phyloP scores from a whole-genome alignment of 2,888 invertebrate genomes.

The Ctena decussata region DNA sequence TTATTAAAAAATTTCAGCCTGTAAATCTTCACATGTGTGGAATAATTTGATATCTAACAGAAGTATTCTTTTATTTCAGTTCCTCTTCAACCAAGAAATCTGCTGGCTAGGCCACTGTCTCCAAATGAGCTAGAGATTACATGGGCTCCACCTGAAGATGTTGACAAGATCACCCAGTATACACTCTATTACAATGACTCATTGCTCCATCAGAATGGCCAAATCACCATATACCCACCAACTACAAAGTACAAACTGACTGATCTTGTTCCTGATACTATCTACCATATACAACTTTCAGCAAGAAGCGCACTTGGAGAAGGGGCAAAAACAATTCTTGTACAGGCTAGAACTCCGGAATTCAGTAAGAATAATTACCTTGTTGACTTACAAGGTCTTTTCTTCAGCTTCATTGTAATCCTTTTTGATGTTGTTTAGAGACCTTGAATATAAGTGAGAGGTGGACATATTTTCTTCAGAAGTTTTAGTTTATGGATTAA shows the following conservation, averaged over 20 bases:
- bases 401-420: conserved; percentile 3
- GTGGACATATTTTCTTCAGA: neutral
- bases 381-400: neutral
- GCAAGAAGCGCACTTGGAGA: conserved; percentile 96
- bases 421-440: conserved; percentile 6
- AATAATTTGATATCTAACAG: too few relatives aligned
- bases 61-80: conserved; percentile 91
- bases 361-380: conserved; percentile 93
- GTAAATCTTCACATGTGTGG: too few relatives aligned
- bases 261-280: conserved; percentile 97
- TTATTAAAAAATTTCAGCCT: too few relatives aligned
- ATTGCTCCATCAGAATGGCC: conserved; percentile 79
- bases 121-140: conserved; percentile 96
- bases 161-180: conserved; percentile 97
- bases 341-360: conserved; percentile 98
- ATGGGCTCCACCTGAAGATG: conserved; percentile 94
- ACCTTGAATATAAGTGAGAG: neutral
- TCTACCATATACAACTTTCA: conserved; percentile 98
- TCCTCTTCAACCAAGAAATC: conserved; percentile 97
- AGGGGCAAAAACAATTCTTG: conserved; percentile 97
- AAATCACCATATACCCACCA: conserved; percentile 80
- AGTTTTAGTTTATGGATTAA: neutral
- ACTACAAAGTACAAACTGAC: conserved; percentile 91
- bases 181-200: conserved; percentile 96
- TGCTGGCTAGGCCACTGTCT: conserved; percentile 89